phyloP scores from a whole-genome alignment of 2,113 vertebrate genomes.

The Takifugu bimaculatus region DNA sequence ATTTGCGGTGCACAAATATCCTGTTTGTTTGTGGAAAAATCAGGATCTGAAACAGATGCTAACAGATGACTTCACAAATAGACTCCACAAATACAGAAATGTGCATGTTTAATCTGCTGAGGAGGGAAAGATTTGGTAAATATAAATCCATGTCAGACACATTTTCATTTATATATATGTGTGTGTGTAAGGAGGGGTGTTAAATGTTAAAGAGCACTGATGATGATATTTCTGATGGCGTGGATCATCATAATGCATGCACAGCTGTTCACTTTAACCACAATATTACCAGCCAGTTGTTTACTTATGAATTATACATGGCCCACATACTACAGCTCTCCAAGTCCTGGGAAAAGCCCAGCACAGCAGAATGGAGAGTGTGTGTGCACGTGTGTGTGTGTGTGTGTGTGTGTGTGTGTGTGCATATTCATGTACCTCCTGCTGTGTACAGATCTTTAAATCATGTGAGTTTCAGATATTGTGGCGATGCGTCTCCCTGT shows the following conservation, averaged over 20 bases:
- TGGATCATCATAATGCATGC: constrained; percentile 20
- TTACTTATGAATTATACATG: constrained; percentile 61
- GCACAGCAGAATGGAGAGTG: constrained; percentile 33
- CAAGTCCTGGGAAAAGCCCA: constrained; percentile 35
- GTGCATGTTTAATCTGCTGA: too few relatives aligned
- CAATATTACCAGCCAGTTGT: constrained; percentile 50
- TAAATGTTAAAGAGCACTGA: not conserved
- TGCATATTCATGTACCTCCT: constrained; percentile 4
- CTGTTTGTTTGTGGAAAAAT: too few relatives aligned
- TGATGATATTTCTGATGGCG: not conserved
- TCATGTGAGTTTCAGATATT: constrained; percentile 35
- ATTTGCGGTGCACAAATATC: too few relatives aligned
- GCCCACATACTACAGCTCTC: constrained; percentile 14
- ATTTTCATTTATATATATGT: too few relatives aligned
- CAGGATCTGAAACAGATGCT: too few relatives aligned
- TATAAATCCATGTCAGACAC: not conserved
- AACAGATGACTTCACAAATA: too few relatives aligned
- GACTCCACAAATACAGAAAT: too few relatives aligned
- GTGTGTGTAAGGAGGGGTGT: not conserved
- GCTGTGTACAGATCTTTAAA: constrained; percentile 3
- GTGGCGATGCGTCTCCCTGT: constrained; percentile 33
- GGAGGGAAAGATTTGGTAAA: too few relatives aligned
- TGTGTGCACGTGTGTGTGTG: constrained; percentile 13
- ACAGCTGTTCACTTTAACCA: constrained; percentile 42
- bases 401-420: constrained; percentile 13